phyloP scores from a whole-genome alignment of 1,140 invertebrate genomes.

The Portunus trituberculatus region DNA sequence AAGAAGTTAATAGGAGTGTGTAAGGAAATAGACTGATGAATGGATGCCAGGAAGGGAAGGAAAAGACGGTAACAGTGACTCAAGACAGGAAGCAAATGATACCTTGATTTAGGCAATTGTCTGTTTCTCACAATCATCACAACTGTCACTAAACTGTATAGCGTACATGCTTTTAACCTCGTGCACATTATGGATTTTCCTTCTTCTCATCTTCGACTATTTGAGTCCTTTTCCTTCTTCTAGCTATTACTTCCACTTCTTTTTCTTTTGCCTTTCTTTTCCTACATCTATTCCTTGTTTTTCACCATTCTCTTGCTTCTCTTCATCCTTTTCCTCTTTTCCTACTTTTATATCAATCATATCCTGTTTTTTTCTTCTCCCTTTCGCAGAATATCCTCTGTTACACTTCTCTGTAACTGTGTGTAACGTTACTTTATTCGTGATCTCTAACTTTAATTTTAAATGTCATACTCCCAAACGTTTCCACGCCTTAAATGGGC shows the following conservation, averaged over 20 bases:
- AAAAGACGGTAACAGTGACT: neutral
- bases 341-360: neutral
- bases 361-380: neutral
- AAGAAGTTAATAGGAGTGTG: neutral
- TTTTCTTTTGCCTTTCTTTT: neutral
- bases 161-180: neutral
- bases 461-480: no score
- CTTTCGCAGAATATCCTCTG: neutral
- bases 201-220: neutral
- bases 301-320: neutral
- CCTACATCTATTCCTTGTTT: neutral
- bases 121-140: neutral
- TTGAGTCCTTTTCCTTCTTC: neutral
- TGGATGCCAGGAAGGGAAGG: neutral
- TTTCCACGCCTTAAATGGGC: no score
- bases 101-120: neutral
- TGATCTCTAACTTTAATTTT: neutral
- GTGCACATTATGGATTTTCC: neutral
- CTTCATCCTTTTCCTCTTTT: neutral
- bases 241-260: neutral
- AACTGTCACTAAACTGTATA: neutral
- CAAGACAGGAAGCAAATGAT: neutral
- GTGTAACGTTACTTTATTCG: neutral
- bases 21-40: neutral
- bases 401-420: neutral